These are phyloP conservation scores for Trogon melanurus DNA, from an alignment of 2,113 vertebrate genomes.

Conservation along the genomic window DNA sequence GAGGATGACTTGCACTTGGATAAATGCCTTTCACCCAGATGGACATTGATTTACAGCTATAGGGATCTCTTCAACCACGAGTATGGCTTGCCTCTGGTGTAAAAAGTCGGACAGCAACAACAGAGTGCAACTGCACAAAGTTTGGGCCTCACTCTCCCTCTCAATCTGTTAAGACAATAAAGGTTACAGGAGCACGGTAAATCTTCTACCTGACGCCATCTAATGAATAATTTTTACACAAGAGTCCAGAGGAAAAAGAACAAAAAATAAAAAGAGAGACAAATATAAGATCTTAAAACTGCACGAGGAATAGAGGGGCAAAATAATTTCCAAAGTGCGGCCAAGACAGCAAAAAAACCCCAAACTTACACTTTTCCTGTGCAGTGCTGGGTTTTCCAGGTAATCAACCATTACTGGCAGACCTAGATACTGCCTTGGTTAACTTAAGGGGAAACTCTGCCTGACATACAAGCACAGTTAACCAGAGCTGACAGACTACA, in stretches of 20 bases:
- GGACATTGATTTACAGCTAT: background rate
- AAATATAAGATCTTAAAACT: background rate
- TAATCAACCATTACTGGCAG: background rate
- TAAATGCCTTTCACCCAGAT: background rate
- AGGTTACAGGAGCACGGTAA: background rate
- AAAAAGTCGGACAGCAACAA: background rate
- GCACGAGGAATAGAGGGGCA: background rate
- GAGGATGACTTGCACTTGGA: conserved; percentile 47
- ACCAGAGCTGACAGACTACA: background rate
- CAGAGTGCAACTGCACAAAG: background rate
- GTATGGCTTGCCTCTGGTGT: background rate
- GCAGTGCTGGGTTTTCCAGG: background rate
- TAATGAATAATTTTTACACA: background rate
- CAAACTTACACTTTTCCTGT: background rate
- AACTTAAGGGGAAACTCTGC: background rate
- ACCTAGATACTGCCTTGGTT: background rate
- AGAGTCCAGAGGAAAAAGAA: background rate
- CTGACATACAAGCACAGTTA: background rate
- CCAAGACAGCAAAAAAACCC: background rate
- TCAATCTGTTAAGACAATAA: background rate
- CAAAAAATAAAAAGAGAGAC: background rate
- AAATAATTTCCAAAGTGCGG: background rate
- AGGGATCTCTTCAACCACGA: background rate
- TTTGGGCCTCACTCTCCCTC: background rate
- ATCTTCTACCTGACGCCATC: background rate